These are phyloP conservation scores for Chondrosia reniformis DNA, from an alignment of 37 sponge, comb jelly and placozoan species.

Conservation along the genomic window DNA sequence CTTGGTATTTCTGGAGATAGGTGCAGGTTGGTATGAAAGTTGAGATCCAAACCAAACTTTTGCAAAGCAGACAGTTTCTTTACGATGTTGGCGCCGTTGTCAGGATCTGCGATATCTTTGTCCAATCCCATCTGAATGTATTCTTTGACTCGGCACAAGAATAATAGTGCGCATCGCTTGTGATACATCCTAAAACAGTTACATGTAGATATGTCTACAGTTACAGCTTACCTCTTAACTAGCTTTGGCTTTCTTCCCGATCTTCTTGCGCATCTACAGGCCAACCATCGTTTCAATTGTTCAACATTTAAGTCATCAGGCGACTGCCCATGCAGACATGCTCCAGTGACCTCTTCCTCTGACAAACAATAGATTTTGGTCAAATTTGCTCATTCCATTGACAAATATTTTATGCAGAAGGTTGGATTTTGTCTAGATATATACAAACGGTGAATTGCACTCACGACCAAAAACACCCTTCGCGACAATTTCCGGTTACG, in stretches of 20 bases:
- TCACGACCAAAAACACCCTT: not conserved
- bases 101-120: not conserved
- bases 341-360: not conserved
- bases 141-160: not conserved
- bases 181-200: not conserved
- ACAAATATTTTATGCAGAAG: not conserved
- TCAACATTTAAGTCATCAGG: not conserved
- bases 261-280: not conserved
- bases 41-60: not conserved
- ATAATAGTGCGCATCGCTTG: not conserved
- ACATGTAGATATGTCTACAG: not conserved
- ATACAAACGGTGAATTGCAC: not conserved
- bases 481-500: conserved; percentile 1
- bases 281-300: not conserved
- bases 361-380: not conserved
- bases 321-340: not conserved
- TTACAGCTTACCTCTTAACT: not conserved
- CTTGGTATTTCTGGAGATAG: not conserved
- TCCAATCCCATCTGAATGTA: not conserved
- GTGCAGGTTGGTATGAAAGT: not conserved
- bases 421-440: not conserved
- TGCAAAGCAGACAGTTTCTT: not conserved
- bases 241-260: not conserved
- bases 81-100: conserved; percentile 1
- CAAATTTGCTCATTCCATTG: not conserved